A percentile compares a stretch with the other conserved stretches of the same genome.
Conservation (phyloP, 1,140 invertebrate genomes). For the Idris sp. region DNA sequence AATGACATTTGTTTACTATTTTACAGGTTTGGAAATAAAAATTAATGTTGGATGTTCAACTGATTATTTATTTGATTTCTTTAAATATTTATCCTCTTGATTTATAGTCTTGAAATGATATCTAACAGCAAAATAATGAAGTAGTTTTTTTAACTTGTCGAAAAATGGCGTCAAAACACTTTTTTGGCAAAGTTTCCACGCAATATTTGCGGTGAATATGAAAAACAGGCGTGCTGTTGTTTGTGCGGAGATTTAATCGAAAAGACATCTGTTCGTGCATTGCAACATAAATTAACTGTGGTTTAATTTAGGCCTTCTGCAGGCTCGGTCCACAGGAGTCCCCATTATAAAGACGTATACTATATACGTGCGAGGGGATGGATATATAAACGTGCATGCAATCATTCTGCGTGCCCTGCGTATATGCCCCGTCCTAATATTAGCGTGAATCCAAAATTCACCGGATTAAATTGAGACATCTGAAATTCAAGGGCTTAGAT, state of each 20-base stretch:
- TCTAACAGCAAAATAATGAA: too few species aligned
- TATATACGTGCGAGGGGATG: conserved; percentile 38
- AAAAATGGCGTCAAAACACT: too few species aligned
- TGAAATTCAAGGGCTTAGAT: conserved; percentile 47
- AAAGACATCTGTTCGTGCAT: conserved; percentile 45
- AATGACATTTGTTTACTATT: too few species aligned
- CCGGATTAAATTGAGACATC: conserved; percentile 52
- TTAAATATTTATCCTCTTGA: too few species aligned
- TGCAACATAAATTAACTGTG: conserved; percentile 54
- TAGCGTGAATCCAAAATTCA: conserved; percentile 55
- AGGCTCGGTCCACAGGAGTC: conserved; percentile 39
- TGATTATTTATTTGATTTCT: too few species aligned
- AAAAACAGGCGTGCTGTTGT: conserved; percentile 13
- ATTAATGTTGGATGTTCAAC: too few species aligned
- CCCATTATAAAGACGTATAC: conserved; percentile 41
- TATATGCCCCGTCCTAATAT: conserved; percentile 24
- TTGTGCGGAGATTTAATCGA: conserved; percentile 30
- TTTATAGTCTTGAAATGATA: too few species aligned
- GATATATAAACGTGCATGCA: conserved; percentile 26
- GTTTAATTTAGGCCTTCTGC: conserved; percentile 52
- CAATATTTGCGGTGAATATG: too few species aligned
- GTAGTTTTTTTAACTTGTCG: too few species aligned
- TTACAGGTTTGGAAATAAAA: too few species aligned
- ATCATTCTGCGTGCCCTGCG: conserved; percentile 36
- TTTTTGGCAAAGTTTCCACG: too few species aligned